Evolutionary conservation across 64 coral and sea anemone species (phyloP).

Genomic region (Porites lutea): DNA sequence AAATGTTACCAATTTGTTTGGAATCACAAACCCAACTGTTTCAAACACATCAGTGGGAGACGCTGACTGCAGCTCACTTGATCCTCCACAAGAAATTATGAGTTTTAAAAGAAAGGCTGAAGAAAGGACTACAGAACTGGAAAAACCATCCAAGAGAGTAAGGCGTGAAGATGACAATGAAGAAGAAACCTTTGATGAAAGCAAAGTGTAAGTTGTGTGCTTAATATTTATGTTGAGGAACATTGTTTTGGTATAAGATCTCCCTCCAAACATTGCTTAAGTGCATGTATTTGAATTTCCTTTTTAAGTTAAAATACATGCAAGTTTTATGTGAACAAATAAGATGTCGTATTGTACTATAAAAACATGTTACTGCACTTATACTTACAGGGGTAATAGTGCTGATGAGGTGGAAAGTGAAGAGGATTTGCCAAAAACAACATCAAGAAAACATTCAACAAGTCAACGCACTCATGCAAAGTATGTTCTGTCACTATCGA

Average conservation of each 20-base stretch:
- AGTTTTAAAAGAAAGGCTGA: conserved; percentile 20
- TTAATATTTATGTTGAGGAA: not conserved
- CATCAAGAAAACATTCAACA: not conserved
- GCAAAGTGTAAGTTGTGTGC: conserved; percentile 34
- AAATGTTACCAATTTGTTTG: not conserved
- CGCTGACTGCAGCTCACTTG: not conserved
- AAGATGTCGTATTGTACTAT: no score
- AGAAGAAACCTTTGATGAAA: not conserved
- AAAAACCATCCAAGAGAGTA: not conserved
- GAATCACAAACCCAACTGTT: not conserved
- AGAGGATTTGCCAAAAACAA: not conserved
- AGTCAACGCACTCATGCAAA: not conserved
- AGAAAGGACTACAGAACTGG: not conserved
- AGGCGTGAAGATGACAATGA: conserved; percentile 17
- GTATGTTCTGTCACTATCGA: not conserved
- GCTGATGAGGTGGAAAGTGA: not conserved
- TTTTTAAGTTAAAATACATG: not conserved
- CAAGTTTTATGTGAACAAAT: no score
- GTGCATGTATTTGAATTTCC: no score
- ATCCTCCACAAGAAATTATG: not conserved
- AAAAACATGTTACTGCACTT: not conserved
- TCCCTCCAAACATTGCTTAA: no score
- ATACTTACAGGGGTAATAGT: conserved; percentile 32
- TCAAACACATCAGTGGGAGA: not conserved
- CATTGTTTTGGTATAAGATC: no score